Evolutionary conservation across 2,888 invertebrate genomes (phyloP), one percentile per base, ranked within the genome.

Genomic region (Gymnoscelis rufifasciata): DNA sequence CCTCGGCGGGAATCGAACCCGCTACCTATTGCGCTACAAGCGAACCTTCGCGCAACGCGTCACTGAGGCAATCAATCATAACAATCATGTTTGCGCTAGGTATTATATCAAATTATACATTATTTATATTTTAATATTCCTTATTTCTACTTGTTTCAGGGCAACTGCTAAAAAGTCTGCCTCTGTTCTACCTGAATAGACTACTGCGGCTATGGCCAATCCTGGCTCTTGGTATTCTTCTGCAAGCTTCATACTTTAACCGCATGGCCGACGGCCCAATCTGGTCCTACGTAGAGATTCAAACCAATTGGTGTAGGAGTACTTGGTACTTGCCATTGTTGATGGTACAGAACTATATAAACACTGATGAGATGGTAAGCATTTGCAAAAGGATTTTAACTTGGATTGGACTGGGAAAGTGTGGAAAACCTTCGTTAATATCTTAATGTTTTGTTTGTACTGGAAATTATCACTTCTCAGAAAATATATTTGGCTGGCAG

Each of bases 131-230:
- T 19, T 19, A 19, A 19, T 3, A 3, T 19, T 19, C 5, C 3
- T 19, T n/a, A n/a, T n/a, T n/a, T n/a, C n/a, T 5, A 19, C 19
- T 19, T 19, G 14, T 43, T 43, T 15, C 63, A 77, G 76, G 38
- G 14, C 46, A 54, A 27, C 60, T 78, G 1, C 10, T 78, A 0
- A 71, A 63, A 44, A 72, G 66, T n/a, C 57, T 83, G 0, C 82
- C 76, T 13, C 39, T 74, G 23, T 82, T 78, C 51, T 82, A 82
- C 52, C 38, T 82, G 7, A 69, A 72, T 39, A 75, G 83, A 0
- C 56, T 75, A 1, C 57, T 82, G 1, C 65, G 82, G 0, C 63
- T 81, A 59, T 71, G 73, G 15, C 82, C 82, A 0, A 11, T 81
- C 6, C 40, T 82, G 15, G 82, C 81, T 0, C 46, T 65, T 0